These are phyloP conservation scores for Trialeurodes vaporariorum DNA, from an alignment of 1,140 invertebrate genomes.

Conservation along the genomic window DNA sequence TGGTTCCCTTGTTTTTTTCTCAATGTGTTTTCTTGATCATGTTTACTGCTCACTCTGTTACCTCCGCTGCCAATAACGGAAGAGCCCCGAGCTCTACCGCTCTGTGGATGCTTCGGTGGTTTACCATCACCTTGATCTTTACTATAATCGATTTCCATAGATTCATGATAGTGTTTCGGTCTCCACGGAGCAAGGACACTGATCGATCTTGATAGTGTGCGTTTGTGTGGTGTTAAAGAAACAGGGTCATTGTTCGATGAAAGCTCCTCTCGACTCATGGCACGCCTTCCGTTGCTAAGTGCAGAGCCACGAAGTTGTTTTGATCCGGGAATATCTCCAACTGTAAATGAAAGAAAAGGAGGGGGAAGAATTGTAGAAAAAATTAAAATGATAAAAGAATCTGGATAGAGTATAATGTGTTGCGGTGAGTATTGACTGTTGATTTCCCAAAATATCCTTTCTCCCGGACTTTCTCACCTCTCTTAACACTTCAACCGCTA, in stretches of 20 bases:
- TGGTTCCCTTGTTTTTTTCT: not conserved
- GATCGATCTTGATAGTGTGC: conserved; percentile 66
- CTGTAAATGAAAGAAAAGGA: conserved; percentile 33
- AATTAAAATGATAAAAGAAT: too few relatives aligned
- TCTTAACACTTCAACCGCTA: too few relatives aligned
- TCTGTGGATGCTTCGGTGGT: not conserved
- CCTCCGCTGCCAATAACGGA: not conserved
- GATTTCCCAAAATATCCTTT: too few relatives aligned
- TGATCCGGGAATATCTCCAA: conserved; percentile 58
- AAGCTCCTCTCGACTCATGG: conserved; percentile 57
- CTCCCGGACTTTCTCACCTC: too few relatives aligned
- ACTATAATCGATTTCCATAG: not conserved
- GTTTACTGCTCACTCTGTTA: not conserved
- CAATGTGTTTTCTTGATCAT: not conserved
- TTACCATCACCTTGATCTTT: not conserved
- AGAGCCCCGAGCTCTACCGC: not conserved
- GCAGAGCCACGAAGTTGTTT: conserved; percentile 38
- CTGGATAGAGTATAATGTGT: too few relatives aligned
- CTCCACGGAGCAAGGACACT: conserved; percentile 73
- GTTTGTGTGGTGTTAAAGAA: conserved; percentile 47
- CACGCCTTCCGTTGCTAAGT: conserved; percentile 33
- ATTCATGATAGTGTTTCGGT: conserved; percentile 47
- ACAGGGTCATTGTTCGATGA: conserved; percentile 43
- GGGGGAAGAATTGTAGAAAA: not conserved
- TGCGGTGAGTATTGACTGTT: too few relatives aligned